Percentiles rank a stretch among this genome's conserved stretches.
Conservation (phyloP, 1,140 invertebrate species). For the Drosophila serrata region DNA sequence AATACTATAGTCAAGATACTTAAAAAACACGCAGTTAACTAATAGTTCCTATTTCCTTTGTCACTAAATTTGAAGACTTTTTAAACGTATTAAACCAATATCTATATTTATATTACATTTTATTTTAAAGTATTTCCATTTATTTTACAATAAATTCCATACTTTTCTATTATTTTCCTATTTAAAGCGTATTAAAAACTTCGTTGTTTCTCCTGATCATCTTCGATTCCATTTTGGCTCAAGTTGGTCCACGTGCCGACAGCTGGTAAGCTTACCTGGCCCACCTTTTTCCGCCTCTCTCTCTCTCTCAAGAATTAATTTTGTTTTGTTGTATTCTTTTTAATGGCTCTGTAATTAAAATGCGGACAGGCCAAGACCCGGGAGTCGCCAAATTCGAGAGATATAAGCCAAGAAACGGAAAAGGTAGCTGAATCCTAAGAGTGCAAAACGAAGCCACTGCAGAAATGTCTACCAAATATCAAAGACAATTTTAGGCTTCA, state of each 20-base stretch:
- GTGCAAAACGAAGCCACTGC: slow-evolving; percentile 9
- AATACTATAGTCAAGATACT: not conserved
- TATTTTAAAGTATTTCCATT: no score
- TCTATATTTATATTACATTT: no score
- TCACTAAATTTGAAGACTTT: not conserved
- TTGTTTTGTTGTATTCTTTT: slow-evolving; percentile 50
- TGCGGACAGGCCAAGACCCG: slow-evolving; percentile 34
- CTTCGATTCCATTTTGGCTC: slow-evolving; percentile 23
- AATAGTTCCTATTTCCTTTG: not conserved
- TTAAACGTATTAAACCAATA: not conserved
- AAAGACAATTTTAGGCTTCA: slow-evolving; percentile 48
- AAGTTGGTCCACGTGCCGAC: slow-evolving; percentile 69
- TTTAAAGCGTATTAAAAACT: slow-evolving; percentile 11
- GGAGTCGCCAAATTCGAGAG: not conserved
- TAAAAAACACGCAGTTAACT: no score
- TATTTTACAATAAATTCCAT: not conserved
- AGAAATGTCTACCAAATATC: slow-evolving; percentile 38
- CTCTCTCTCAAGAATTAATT: slow-evolving; percentile 54
- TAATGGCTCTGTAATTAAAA: slow-evolving; percentile 74
- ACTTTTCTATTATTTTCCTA: not conserved
- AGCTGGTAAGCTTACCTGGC: slow-evolving; percentile 46
- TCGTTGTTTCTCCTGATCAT: not conserved
- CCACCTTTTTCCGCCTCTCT: slow-evolving; percentile 23
- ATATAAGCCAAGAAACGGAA: not conserved
- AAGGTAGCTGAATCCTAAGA: not conserved